Evolutionary conservation across 2,797 vertebrate genomes (phyloP).

Genomic region (Acrocephalus scirpaceus): DNA sequence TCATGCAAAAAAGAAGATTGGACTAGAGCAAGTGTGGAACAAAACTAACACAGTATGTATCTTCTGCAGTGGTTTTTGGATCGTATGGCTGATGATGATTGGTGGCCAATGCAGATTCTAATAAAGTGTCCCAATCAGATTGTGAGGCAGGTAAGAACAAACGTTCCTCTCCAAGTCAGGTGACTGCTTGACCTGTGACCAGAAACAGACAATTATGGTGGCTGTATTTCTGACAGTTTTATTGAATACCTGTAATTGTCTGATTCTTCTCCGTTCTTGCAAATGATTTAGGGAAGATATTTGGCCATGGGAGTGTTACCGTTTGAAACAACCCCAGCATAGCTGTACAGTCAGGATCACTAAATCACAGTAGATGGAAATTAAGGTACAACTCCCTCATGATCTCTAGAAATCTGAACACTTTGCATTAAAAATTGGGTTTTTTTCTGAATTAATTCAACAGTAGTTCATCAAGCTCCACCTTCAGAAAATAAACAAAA

Average conservation of each 20-base stretch:
- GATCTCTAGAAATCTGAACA: neutral
- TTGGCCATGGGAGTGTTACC: neutral
- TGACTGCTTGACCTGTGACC: neutral
- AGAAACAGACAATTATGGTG: neutral
- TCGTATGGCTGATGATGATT: slow-evolving; percentile 98
- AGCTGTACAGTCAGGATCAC: neutral
- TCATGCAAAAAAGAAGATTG: slow-evolving; percentile 48
- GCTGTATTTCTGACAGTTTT: neutral
- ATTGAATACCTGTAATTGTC: neutral
- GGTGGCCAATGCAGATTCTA: slow-evolving; percentile 99
- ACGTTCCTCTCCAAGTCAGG: neutral
- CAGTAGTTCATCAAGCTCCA: neutral
- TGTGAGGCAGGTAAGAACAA: slow-evolving; percentile 89
- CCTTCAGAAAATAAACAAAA: neutral
- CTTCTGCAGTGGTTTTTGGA: slow-evolving; percentile 96
- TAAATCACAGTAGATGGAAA: neutral
- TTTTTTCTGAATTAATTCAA: neutral
- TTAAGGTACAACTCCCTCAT: fast-evolving
- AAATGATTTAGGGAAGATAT: neutral
- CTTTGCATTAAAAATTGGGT: fast-evolving
- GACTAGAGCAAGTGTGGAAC: slow-evolving; percentile 43
- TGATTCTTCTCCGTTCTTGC: neutral
- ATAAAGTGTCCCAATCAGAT: slow-evolving; percentile 99
- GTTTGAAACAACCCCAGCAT: neutral
- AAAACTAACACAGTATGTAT: slow-evolving; percentile 56